Base-by-base conservation (phyloP, 2,888 invertebrate species). In the Hoplodrina blanda region DNA sequence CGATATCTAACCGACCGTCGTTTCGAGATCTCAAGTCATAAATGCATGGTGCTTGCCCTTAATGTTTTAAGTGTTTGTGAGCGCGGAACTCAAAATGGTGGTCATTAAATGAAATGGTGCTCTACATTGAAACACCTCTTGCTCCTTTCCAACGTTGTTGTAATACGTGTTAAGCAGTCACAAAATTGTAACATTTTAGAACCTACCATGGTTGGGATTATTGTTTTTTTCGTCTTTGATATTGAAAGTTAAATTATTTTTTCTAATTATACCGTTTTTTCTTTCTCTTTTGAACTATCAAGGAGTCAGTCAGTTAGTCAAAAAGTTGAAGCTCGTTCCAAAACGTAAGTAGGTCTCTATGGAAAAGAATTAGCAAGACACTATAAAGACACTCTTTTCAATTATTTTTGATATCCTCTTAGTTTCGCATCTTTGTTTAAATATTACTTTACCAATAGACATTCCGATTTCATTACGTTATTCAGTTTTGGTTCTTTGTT, bases 21-120 rank as follows among this genome's bases (percentile, higher is more conserved):
- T 71, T 77, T 71, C 37, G 30, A 78, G 73, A 80, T 79, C 71
- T 69, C 52, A 8, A 67, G 71, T 73, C 85, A 85, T 86, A 88
- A 89, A 87, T 87, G 85, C 81, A 85, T 87, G 86, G 83, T 82
- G 76, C 86, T 87, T 84, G 80, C 76, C 81, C 81, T 83, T 81
- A 87, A 89, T 84, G 83, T 80, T 80, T 79, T 75, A 85, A 87
- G 82, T 84, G 85, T 85, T 87, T 84, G 84, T 85, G 78, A 86
- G 86, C 81, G 85, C 80, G 84, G 86, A 87, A 87, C 88, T 89
- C 82, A 85, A 83, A 87, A 91, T 89, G 87, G 77, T 82, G 70
- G 82, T 80, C 89, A 88, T 91, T 90, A 90, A 89, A 89, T 74
- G 82, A 86, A 91, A 90, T 88, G 88, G 82, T 76, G 80, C 84